Evolutionary conservation across 2,888 invertebrate species (phyloP).

Genomic region (Cordilura impudica): DNA sequence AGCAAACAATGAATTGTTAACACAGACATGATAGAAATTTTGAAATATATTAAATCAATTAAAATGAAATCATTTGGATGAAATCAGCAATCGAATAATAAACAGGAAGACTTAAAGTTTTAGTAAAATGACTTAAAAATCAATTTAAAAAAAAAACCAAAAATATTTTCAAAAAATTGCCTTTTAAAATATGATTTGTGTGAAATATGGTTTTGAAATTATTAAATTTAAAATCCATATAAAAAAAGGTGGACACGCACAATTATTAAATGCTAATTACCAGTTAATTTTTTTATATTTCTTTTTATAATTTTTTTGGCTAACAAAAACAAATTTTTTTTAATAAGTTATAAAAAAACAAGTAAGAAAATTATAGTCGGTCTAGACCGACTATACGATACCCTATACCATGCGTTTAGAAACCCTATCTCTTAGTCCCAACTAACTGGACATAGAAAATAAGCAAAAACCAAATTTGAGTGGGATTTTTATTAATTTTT

Average conservation of each 20-base stretch:
- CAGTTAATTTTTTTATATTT: not conserved
- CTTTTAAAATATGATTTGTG: slow-evolving; percentile 19
- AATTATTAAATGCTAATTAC: slow-evolving; percentile 5
- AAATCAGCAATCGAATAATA: not conserved
- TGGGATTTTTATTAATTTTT: no score
- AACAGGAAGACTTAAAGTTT: not conserved
- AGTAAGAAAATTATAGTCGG: no score
- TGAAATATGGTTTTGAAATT: no score
- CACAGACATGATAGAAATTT: slow-evolving; percentile 11
- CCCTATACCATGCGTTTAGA: no score
- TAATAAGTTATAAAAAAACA: no score
- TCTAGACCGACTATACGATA: no score
- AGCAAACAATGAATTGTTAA: slow-evolving; percentile 12
- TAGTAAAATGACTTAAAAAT: not conserved
- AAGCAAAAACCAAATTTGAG: no score
- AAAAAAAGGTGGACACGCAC: not conserved
- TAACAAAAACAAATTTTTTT: not conserved
- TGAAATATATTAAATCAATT: slow-evolving; percentile 29
- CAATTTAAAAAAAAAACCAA: slow-evolving; percentile 29
- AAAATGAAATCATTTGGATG: slow-evolving; percentile 47
- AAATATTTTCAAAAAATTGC: slow-evolving; percentile 3
- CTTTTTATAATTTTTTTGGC: not conserved
- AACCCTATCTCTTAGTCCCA: no score
- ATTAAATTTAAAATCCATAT: no score
- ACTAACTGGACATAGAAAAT: no score